A percentile compares a stretch with the other conserved stretches of the same genome.
Evolutionary conservation across 2,113 vertebrate species (phyloP).

Genomic region (Falco punctatus): DNA sequence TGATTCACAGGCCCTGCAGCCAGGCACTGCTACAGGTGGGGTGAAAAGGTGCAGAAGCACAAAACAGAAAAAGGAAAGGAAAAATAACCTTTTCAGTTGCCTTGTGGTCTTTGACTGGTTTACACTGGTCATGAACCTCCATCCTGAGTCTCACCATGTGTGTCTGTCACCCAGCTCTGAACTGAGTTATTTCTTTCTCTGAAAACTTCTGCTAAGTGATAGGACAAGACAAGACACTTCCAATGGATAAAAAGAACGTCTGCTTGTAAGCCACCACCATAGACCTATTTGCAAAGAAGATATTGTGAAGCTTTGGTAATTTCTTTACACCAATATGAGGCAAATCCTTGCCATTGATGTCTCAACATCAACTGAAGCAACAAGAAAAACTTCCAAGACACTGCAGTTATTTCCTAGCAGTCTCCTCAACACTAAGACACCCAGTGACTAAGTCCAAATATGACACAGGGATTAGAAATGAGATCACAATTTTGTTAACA

Average conservation of each 20-base stretch:
- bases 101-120: not conserved
- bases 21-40: not conserved
- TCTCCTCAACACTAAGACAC: not conserved
- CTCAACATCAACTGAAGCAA: not conserved
- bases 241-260: not conserved
- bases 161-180: not conserved
- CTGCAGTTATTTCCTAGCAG: not conserved
- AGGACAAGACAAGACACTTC: not conserved
- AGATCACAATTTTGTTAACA: not conserved
- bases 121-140: not conserved
- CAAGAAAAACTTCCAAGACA: not conserved
- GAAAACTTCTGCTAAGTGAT: not conserved
- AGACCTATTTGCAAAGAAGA: not conserved
- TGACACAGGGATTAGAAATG: not conserved
- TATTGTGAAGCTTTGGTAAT: not conserved
- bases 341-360: not conserved
- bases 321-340: not conserved
- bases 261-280: not conserved
- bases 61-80: not conserved
- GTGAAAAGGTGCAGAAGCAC: not conserved
- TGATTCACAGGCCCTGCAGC: not conserved
- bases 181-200: not conserved
- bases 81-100: not conserved
- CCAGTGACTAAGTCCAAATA: not conserved
- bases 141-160: not conserved